Conservation (phyloP, 2,888 invertebrate genomes). For the Pterostichus niger region DNA sequence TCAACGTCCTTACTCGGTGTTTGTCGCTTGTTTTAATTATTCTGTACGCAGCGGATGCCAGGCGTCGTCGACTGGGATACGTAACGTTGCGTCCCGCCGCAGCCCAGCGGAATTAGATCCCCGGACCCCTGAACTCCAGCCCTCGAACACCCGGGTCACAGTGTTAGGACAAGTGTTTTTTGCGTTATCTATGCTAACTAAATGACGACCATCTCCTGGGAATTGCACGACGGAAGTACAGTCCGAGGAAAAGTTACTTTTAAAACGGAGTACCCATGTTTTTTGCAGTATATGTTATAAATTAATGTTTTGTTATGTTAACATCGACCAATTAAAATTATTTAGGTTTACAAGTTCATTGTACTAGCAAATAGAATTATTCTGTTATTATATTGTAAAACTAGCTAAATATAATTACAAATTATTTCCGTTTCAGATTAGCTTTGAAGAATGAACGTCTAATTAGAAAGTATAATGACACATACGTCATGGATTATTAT, state of each 20-base stretch:
- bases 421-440: constrained; percentile 14
- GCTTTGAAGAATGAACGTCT: constrained; percentile 15
- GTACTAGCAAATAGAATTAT: constrained; percentile 21
- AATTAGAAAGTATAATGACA: constrained; percentile 35
- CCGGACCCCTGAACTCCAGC: constrained; percentile 34
- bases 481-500: not conserved
- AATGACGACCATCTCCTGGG: constrained; percentile 70
- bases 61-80: constrained; percentile 7
- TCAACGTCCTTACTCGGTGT: constrained; percentile 69
- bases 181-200: constrained; percentile 75
- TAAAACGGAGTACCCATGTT: constrained; percentile 21
- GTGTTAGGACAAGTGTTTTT: constrained; percentile 76
- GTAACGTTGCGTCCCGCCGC: not conserved
- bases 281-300: constrained; percentile 38
- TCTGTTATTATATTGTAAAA: constrained; percentile 19
- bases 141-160: constrained; percentile 71
- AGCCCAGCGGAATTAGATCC: constrained; percentile 73
- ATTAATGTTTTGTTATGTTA: constrained; percentile 12
- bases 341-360: constrained; percentile 6
- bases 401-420: not conserved
- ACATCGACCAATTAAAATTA: constrained; percentile 21
- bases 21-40: constrained; percentile 74
- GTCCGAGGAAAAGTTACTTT: constrained; percentile 67
- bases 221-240: constrained; percentile 72
- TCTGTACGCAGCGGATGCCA: constrained; percentile 67